Percentiles rank a stretch among this genome's conserved stretches.
Conservation (phyloP, 2,113 vertebrate genomes). For the Nettapus auritus region DNA sequence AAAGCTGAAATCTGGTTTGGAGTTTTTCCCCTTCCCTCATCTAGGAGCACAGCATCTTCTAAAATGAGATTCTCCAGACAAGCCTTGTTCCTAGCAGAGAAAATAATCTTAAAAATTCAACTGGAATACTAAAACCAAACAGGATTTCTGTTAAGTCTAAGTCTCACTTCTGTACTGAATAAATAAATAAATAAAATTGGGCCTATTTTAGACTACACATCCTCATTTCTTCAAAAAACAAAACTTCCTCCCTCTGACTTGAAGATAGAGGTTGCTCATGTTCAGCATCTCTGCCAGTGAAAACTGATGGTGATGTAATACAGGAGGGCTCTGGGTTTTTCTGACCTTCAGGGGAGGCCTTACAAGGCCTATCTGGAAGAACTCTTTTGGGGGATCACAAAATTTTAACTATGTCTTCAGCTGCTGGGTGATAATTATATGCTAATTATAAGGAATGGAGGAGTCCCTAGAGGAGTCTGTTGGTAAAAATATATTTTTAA, state of each 20-base stretch:
- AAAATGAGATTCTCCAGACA: not conserved
- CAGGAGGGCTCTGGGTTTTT: not conserved
- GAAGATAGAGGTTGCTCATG: not conserved
- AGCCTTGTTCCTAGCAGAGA: not conserved
- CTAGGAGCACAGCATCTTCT: not conserved
- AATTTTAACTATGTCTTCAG: slow-evolving; percentile 61
- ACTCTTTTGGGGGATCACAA: slow-evolving; percentile 13
- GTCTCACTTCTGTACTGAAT: not conserved
- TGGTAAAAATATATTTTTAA: slow-evolving; percentile 61
- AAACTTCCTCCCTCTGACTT: not conserved
- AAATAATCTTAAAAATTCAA: not conserved
- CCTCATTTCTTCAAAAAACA: not conserved
- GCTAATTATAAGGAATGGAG: slow-evolving; percentile 56
- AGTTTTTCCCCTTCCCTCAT: not conserved
- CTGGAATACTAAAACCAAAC: not conserved
- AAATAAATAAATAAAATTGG: not conserved
- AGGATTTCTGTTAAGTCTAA: not conserved
- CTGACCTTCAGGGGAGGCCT: not conserved
- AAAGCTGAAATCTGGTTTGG: not conserved
- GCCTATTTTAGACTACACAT: not conserved
- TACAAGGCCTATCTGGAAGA: not conserved
- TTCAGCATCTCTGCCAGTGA: not conserved
- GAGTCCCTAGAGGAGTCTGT: slow-evolving; percentile 11
- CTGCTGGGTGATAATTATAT: slow-evolving; percentile 49
- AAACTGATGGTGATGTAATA: not conserved